A percentile compares a stretch with the other conserved stretches of the same genome.
Evolutionary conservation across 2,888 invertebrate genomes (phyloP).

Genomic region (Sclerodermus sp.): DNA sequence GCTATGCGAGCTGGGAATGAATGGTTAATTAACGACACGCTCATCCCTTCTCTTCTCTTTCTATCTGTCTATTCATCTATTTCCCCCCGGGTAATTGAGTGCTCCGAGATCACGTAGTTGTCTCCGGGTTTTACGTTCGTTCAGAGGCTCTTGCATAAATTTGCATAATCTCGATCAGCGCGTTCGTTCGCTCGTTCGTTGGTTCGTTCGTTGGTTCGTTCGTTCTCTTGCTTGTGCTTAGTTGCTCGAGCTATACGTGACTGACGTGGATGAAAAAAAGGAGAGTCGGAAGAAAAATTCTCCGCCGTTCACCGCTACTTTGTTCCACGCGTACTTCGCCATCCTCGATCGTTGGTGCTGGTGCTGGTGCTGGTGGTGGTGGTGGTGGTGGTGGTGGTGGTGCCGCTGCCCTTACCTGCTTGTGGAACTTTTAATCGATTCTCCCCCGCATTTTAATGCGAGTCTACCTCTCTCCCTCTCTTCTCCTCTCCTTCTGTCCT

Average conservation of each 20-base stretch:
- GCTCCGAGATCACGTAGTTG: constrained; percentile 21
- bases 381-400: too few species aligned
- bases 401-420: too few species aligned
- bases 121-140: constrained; percentile 3
- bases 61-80: constrained; percentile 5
- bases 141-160: constrained; percentile 21
- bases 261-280: too few species aligned
- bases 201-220: too few species aligned
- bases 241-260: too few species aligned
- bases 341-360: too few species aligned
- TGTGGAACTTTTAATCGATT: too few species aligned
- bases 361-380: too few species aligned
- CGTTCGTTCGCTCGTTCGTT: constrained; percentile 1
- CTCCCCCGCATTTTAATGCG: constrained; percentile 5
- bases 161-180: constrained; percentile 24
- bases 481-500: too few species aligned
- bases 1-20: too few species aligned
- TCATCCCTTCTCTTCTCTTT: background rate
- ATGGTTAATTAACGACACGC: background rate
- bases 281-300: constrained; percentile 1
- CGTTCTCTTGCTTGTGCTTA: too few species aligned
- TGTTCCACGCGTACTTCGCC: too few species aligned
- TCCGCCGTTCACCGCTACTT: background rate
- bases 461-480: background rate
- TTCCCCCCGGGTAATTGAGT: constrained; percentile 14